Evolutionary conservation across 2,113 vertebrate genomes (phyloP).

Genomic region (Oceanites oceanicus): DNA sequence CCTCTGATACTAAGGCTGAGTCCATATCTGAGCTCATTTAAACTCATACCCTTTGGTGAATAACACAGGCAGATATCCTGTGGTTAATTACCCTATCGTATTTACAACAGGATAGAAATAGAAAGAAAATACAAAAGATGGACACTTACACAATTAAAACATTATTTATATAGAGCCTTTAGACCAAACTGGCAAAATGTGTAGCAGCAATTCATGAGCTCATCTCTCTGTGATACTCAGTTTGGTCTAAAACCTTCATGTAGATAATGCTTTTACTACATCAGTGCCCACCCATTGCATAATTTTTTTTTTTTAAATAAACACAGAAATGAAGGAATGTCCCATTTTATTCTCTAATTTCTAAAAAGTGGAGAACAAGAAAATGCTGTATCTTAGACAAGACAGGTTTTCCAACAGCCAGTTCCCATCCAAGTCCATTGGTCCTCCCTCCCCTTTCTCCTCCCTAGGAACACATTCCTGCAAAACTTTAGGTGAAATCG

Average conservation of each 20-base stretch:
- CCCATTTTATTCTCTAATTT: neutral
- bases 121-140: neutral
- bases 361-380: neutral
- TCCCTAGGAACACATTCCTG: neutral
- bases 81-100: neutral
- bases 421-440: neutral
- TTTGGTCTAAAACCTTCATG: neutral
- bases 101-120: neutral
- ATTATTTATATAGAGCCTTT: neutral
- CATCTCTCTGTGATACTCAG: neutral
- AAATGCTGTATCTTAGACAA: neutral
- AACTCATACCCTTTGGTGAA: neutral
- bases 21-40: neutral
- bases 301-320: neutral
- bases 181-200: neutral
- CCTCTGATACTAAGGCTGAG: neutral
- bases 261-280: neutral
- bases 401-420: neutral
- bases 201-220: neutral
- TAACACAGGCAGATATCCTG: neutral
- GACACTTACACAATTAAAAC: neutral
- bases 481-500: neutral
- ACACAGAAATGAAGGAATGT: neutral
- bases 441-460: neutral
- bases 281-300: neutral